Percentiles rank a stretch among this genome's conserved stretches.
Conservation (phyloP, 1,140 invertebrate genomes). For the Anoplolepis gracilipes region DNA sequence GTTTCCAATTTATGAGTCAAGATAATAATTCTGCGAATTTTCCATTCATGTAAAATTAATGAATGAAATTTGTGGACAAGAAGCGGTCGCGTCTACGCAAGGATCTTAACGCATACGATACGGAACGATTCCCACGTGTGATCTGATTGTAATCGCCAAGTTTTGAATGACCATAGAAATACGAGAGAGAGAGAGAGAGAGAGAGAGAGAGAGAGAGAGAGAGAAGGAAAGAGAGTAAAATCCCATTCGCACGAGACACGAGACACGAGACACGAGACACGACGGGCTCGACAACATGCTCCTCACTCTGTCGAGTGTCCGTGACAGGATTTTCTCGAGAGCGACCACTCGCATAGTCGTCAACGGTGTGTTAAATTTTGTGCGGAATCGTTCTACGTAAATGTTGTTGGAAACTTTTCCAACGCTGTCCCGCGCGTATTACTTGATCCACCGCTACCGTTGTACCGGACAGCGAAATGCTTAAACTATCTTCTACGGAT, state of each 20-base stretch:
- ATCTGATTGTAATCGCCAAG: constrained; percentile 65
- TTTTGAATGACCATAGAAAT: constrained; percentile 62
- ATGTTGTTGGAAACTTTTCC: constrained; percentile 56
- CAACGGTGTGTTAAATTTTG: constrained; percentile 53
- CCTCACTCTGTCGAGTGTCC: constrained; percentile 47
- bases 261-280: constrained; percentile 25
- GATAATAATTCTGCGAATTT: not conserved
- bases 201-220: constrained; percentile 8
- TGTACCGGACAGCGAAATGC: constrained; percentile 23
- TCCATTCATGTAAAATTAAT: constrained; percentile 35
- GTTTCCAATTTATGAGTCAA: not conserved
- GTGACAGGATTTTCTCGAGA: constrained; percentile 57
- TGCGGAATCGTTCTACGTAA: constrained; percentile 35
- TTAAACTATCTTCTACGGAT: constrained; percentile 32
- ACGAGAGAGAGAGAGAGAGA: not conserved
- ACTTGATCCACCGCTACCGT: constrained; percentile 28
- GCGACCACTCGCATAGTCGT: constrained; percentile 24
- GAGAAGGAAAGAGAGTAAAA: constrained; percentile 13
- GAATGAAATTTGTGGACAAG: constrained; percentile 19
- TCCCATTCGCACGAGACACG: constrained; percentile 18
- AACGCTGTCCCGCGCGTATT: constrained; percentile 28
- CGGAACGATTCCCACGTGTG: constrained; percentile 55
- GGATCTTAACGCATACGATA: constrained; percentile 16
- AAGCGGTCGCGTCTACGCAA: constrained; percentile 4
- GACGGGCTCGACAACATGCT: constrained; percentile 13